Conservation (phyloP, 2,113 vertebrate genomes). For the Serilophus lunatus region DNA sequence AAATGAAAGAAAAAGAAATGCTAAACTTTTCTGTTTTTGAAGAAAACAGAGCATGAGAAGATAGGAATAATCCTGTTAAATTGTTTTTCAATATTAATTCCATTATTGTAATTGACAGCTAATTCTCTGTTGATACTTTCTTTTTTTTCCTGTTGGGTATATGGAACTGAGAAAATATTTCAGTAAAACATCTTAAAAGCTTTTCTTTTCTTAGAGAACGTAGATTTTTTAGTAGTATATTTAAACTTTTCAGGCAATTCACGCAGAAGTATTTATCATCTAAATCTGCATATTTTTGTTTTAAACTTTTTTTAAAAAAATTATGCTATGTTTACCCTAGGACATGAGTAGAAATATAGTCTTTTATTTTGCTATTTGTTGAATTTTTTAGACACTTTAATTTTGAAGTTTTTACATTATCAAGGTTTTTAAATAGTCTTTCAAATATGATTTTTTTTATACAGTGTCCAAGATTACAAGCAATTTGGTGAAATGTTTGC, state of each 20-base stretch:
- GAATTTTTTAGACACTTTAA: background rate
- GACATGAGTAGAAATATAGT: background rate
- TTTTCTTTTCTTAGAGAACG: background rate
- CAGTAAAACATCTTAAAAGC: background rate
- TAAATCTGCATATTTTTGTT: background rate
- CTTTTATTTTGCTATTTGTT: background rate
- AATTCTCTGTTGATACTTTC: background rate
- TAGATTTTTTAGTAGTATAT: background rate
- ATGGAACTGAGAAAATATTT: background rate
- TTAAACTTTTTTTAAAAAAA: background rate
- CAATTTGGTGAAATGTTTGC: background rate
- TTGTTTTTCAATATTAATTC: background rate
- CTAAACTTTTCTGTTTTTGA: background rate
- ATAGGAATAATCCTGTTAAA: background rate
- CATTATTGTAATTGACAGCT: background rate
- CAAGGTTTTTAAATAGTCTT: background rate
- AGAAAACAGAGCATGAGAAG: background rate
- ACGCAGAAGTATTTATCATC: background rate
- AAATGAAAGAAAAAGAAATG: background rate
- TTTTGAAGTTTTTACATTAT: background rate
- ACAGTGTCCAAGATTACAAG: background rate
- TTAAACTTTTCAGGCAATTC: background rate
- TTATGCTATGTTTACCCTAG: background rate
- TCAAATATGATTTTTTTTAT: background rate
- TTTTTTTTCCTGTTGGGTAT: background rate